Base-by-base conservation (phyloP, 2,888 invertebrate species). In the Epinotia brunnichana region DNA sequence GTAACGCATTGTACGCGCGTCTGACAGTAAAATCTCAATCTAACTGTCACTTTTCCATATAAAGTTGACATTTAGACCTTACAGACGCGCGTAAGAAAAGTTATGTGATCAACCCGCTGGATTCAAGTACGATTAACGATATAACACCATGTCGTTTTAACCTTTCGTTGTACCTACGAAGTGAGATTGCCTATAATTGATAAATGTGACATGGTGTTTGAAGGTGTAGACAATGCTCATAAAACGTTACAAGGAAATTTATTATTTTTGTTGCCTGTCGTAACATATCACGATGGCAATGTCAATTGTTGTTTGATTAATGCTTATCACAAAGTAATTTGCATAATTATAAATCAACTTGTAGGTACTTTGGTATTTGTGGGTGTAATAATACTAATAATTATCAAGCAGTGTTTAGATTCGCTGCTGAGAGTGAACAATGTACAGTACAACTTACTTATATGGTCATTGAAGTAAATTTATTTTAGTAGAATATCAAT, bases 241-340 rank as follows among this genome's bases (percentile, higher is more conserved):
- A 11, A 29, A 51, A 51, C 4, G 44, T 29, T 51, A 56, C 66
- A 56, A 66, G 70, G 62, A 57, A 63, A 70, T 57, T 56, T 24
- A 69, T 48, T 62, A 48, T 60, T 63, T 29, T 62, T 69, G 41
- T 53, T 35, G 10, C 13, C n/a, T 13, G 61, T 54, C 61, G 35
- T 39, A 51, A 53, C 48, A 53, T 54, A 17, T 29, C 41, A 44
- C 54, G 61, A 39, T 29, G 54, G 29, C 69, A 54, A 69, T 69
- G 69, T 69, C 61, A 62, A 62, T 29, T 62, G 61, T 41, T 53
- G 53, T 62, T 69, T 69, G 61, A 62, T 69, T 69, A 24, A 62
- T 69, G 44, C 24, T 69, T 62, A 62, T 63, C 61, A 54, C 19
- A 48, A 63, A 3, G 56, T 62, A 48, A 63, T 70, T 63, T 56